Conservation (phyloP, 2,113 vertebrate species). For the Crotalus tigris region DNA sequence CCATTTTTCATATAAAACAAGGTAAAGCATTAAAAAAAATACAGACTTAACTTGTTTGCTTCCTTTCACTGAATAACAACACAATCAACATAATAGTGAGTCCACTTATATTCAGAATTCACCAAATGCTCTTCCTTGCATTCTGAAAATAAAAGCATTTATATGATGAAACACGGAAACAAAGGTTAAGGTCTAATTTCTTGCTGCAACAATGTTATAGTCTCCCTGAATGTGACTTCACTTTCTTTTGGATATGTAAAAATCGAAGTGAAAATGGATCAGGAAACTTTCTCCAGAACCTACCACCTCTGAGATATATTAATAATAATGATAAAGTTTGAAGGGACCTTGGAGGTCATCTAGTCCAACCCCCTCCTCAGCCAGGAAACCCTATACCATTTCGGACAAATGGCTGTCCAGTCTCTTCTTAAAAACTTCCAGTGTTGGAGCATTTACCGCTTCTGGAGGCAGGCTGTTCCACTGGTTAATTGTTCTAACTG, state of each 20-base stretch:
- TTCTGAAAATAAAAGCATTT: background rate
- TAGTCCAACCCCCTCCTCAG: too few species aligned
- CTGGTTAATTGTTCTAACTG: too few species aligned
- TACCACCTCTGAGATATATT: background rate
- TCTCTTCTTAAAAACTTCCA: too few species aligned
- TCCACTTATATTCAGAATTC: background rate
- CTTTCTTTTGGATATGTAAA: fast-evolving
- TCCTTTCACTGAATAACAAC: background rate
- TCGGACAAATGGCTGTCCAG: too few species aligned
- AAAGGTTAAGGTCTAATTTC: background rate
- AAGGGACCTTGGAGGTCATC: too few species aligned
- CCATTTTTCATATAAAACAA: background rate
- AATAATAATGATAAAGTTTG: too few species aligned
- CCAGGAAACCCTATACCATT: too few species aligned
- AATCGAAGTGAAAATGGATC: background rate
- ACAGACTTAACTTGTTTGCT: background rate
- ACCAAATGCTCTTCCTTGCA: background rate
- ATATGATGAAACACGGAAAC: background rate
- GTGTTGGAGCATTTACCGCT: too few species aligned
- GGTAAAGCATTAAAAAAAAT: background rate
- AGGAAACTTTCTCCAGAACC: background rate
- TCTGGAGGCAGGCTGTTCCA: too few species aligned
- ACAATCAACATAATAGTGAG: background rate
- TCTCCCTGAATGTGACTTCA: background rate
- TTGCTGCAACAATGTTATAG: background rate